Base-by-base conservation (phyloP, 1,140 invertebrate species). In the Stenopsyche tienmushanensis region DNA sequence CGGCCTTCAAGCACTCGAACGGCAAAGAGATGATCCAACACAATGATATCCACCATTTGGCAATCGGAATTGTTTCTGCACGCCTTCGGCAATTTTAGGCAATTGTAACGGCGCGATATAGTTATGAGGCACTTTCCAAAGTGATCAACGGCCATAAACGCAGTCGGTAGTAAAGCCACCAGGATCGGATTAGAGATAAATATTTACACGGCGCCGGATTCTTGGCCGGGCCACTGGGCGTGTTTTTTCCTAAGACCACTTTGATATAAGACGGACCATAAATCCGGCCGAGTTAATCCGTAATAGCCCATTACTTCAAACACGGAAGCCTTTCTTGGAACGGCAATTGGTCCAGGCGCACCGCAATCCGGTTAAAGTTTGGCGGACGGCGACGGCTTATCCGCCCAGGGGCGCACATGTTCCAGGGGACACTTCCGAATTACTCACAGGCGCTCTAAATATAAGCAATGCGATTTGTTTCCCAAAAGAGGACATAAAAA, bases 291-390 rank as follows among this genome's bases (percentile, higher is more conserved):
- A 26, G 25, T 62, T 69, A 69, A 69, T 69, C 67, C 67, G 47
- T 66, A 69, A 69, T 69, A 66, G 67, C 59, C 67, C 67, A 69
- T 69, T 69, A 69, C 64, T 39, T 59, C 44, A 62, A 65, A 69
- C 64, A 58, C 64, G 67, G 67, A 55, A 59, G 64, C 59, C 50
- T 60, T 69, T 53, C 60, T 53, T 64, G 25, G 63, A 62, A 57
- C 58, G 53, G 45, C 42, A 66, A 45, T 52, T 62, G 64, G 67
- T 23, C 49, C 26, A 49, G 45, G 59, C 18, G 47, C 29, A 55
- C 63, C 67, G 52, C 63, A 65, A 69, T 62, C 64, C 67, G 54
- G 67, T 66, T 62, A 63, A 66, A 65, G 64, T 69, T 69, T 58
- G 39, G 63, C 58, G 49, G 47, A 55, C 58, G 57, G 10, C 55